Evolutionary conservation across 2,113 vertebrate genomes (phyloP).

Genomic region (Callionymus lyra): DNA sequence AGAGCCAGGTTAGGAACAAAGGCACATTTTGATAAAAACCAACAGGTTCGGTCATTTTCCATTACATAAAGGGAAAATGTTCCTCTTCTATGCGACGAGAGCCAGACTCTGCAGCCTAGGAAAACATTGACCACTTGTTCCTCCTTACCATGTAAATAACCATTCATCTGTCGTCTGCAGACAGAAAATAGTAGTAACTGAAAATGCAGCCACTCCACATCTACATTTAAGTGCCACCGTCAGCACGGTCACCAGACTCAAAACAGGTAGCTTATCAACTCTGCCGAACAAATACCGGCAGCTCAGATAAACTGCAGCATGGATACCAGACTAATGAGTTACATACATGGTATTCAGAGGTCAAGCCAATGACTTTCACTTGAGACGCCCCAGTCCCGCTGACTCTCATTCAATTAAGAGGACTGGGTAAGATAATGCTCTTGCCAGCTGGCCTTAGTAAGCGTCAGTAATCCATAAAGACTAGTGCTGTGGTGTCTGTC

Average conservation of each 20-base stretch:
- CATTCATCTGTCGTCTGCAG: constrained; percentile 13
- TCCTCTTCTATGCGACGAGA: constrained; percentile 29
- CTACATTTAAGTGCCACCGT: constrained; percentile 1
- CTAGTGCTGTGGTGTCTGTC: constrained; percentile 27
- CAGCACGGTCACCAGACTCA: constrained; percentile 14
- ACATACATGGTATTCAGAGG: constrained; percentile 49
- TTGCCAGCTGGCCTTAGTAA: constrained; percentile 53
- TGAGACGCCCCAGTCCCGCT: constrained; percentile 40
- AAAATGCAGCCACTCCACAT: constrained; percentile 32
- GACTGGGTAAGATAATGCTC: constrained; percentile 54
- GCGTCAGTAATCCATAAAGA: constrained; percentile 51
- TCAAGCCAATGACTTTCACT: constrained; percentile 60
- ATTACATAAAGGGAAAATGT: constrained; percentile 45
- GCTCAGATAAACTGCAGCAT: constrained; percentile 30
- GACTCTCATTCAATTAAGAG: constrained; percentile 55
- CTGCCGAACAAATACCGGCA: constrained; percentile 29
- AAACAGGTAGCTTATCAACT: constrained; percentile 38
- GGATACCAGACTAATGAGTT: constrained; percentile 50
- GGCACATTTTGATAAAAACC: constrained; percentile 35
- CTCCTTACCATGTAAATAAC: constrained; percentile 51
- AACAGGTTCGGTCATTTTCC: constrained; percentile 31
- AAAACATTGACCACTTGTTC: constrained; percentile 46
- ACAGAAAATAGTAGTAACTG: constrained; percentile 46
- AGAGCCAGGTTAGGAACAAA: constrained; percentile 6
- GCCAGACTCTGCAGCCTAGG: constrained; percentile 30